Evolutionary conservation across 2,113 vertebrate genomes (phyloP).

Genomic region (Galbula dea): DNA sequence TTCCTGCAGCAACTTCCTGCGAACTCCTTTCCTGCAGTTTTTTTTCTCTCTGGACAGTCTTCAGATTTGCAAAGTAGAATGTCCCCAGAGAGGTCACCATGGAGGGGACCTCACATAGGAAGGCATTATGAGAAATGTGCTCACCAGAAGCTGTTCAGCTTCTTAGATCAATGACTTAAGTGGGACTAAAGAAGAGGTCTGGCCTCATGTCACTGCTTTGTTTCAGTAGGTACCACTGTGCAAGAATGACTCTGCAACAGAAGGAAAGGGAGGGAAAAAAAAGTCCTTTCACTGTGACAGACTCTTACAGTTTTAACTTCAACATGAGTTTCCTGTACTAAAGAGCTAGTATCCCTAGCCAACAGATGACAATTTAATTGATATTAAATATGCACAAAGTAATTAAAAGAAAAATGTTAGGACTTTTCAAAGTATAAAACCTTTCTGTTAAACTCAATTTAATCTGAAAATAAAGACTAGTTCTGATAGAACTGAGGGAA

Average conservation of each 20-base stretch:
- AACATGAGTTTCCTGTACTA: not conserved
- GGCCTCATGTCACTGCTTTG: no score
- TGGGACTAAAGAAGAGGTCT: no score
- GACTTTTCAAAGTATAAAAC: not conserved
- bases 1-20: not conserved
- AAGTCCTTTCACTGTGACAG: not conserved
- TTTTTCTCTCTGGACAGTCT: not conserved
- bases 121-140: not conserved
- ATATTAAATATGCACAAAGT: not conserved
- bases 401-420: not conserved
- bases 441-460: conserved; percentile 20
- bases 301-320: not conserved
- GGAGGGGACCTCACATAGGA: not conserved
- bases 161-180: no score
- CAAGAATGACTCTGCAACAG: not conserved
- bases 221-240: not conserved
- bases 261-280: not conserved
- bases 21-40: not conserved
- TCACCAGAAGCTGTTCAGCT: not conserved
- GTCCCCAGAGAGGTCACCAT: accelerated
- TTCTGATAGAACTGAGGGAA: conserved; percentile 5
- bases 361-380: not conserved
- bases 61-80: not conserved
- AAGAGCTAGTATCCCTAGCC: not conserved
- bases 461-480: conserved; percentile 10